phyloP scores from a whole-genome alignment of 2,888 invertebrate species.

The Vannuccia rotundouncinata region DNA sequence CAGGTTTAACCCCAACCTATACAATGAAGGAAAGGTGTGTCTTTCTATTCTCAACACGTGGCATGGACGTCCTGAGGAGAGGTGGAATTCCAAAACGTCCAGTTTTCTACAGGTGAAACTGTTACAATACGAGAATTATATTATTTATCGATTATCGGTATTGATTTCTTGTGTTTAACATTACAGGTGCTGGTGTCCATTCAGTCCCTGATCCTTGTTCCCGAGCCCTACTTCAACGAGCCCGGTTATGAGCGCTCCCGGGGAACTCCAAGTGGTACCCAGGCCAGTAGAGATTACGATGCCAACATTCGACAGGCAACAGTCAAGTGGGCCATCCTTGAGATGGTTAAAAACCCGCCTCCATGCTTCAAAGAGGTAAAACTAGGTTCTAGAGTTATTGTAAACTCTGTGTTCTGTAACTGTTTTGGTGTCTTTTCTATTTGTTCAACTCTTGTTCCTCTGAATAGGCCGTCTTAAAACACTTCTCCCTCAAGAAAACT shows the following conservation, averaged over 20 bases:
- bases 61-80: slow-evolving; percentile 91
- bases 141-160: no score
- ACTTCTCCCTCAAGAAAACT: slow-evolving; percentile 86
- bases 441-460: no score
- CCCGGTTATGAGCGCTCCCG: slow-evolving; percentile 58
- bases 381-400: background rate
- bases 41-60: slow-evolving; percentile 89
- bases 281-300: slow-evolving; percentile 85
- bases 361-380: slow-evolving; percentile 85
- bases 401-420: background rate
- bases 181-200: slow-evolving; percentile 59
- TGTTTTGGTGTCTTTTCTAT: no score
- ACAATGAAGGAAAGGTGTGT: slow-evolving; percentile 78
- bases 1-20: slow-evolving; percentile 57
- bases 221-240: slow-evolving; percentile 58
- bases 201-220: slow-evolving; percentile 57
- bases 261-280: slow-evolving; percentile 65
- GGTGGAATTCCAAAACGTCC: slow-evolving; percentile 91
- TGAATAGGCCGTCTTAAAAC: no score
- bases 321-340: slow-evolving; percentile 90
- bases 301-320: slow-evolving; percentile 89
- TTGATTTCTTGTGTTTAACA: no score
- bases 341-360: slow-evolving; percentile 79
- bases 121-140: no score
- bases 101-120: slow-evolving; percentile 76